phyloP scores from a whole-genome alignment of 1,140 invertebrate species.

The Colletes gigas region DNA sequence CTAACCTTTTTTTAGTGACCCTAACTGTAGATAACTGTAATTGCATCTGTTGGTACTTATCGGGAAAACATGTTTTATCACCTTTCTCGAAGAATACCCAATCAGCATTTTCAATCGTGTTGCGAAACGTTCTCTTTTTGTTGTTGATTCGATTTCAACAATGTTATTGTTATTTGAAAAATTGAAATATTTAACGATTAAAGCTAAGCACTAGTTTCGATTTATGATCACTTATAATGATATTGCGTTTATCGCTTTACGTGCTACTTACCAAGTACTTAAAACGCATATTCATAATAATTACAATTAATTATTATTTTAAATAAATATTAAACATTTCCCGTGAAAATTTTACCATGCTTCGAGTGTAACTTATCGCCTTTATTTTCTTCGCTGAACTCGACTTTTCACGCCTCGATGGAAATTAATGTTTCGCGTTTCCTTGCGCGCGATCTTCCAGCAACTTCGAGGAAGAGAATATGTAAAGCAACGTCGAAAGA shows the following conservation, averaged over 20 bases:
- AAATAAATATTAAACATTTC: no score
- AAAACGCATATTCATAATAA: no score
- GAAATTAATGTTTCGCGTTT: background rate
- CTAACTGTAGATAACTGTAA: conserved; percentile 69
- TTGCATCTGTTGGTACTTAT: conserved; percentile 50
- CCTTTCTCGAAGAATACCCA: conserved; percentile 5
- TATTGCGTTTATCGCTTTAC: no score
- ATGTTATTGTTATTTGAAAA: no score
- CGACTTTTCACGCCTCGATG: background rate
- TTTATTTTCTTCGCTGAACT: background rate
- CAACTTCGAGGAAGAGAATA: background rate
- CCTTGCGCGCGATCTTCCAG: background rate
- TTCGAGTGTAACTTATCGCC: background rate
- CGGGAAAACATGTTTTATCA: conserved; percentile 50
- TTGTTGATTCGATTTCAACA: no score
- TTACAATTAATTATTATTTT: no score
- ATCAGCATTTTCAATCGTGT: conserved; percentile 10
- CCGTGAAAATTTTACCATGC: no score
- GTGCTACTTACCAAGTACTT: no score
- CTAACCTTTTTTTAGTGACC: conserved; percentile 63
- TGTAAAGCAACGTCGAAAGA: no score
- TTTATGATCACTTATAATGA: no score
- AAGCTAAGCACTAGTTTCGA: no score
- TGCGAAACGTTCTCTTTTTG: background rate
- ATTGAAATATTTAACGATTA: no score